These are phyloP conservation scores for Sebastes reedi DNA, from an alignment of 2,797 vertebrate genomes.

Conservation along the genomic window DNA sequence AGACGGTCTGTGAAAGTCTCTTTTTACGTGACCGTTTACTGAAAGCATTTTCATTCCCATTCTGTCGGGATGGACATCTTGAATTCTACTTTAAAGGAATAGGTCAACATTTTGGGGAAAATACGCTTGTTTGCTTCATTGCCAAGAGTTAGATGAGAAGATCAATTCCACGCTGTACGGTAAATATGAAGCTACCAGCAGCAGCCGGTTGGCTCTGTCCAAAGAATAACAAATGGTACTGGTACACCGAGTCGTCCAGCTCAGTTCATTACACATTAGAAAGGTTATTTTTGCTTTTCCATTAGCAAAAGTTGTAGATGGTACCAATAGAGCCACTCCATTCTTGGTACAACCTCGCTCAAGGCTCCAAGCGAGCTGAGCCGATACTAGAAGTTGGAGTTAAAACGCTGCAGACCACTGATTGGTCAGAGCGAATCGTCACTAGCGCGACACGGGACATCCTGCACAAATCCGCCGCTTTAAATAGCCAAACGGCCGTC, in stretches of 20 bases:
- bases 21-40: not conserved
- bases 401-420: too few relatives aligned
- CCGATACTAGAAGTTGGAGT: too few relatives aligned
- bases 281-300: too few relatives aligned
- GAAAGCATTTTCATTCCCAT: not conserved
- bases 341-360: fast-evolving
- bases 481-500: too few relatives aligned
- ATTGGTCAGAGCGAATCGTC: too few relatives aligned
- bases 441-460: too few relatives aligned
- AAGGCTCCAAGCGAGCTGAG: too few relatives aligned
- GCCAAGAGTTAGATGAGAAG: not conserved
- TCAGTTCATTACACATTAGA: too few relatives aligned
- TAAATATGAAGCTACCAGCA: not conserved
- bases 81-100: not conserved
- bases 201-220: not conserved
- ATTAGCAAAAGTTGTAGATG: too few relatives aligned
- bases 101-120: not conserved
- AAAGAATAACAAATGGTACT: not conserved
- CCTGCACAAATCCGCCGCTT: too few relatives aligned
- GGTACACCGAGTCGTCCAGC: too few relatives aligned
- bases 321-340: too few relatives aligned
- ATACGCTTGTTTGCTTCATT: not conserved
- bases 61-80: not conserved
- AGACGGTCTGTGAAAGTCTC: not conserved
- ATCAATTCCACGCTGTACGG: not conserved